Percentiles rank a stretch among this genome's conserved stretches.
Conservation (phyloP, 2,797 vertebrate genomes). For the Aulostomus chinensis region DNA sequence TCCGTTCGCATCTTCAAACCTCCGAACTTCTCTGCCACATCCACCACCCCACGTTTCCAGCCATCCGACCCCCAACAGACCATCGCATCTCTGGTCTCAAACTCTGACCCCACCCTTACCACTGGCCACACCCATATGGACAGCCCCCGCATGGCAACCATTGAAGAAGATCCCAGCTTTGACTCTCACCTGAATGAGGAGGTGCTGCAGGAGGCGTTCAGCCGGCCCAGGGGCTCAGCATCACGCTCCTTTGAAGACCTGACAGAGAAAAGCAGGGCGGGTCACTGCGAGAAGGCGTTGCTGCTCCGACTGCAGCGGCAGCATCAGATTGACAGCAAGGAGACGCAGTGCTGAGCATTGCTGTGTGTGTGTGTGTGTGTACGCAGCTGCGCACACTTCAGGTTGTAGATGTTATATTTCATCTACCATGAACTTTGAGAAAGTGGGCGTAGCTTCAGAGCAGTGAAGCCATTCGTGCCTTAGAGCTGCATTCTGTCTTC, state of each 20-base stretch:
- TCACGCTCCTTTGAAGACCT: constrained; percentile 92
- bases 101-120: neutral
- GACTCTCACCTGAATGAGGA: constrained; percentile 86
- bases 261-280: constrained; percentile 74
- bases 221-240: constrained; percentile 54
- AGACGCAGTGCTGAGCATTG: constrained; percentile 89
- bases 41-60: constrained; percentile 37
- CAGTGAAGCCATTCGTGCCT: no score
- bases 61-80: constrained; percentile 55
- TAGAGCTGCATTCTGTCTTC: no score
- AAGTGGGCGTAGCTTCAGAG: no score
- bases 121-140: constrained; percentile 66
- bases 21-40: constrained; percentile 12
- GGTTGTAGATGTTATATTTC: no score
- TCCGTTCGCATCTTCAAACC: constrained; percentile 91
- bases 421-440: no score
- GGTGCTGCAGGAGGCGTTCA: constrained; percentile 87
- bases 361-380: no score
- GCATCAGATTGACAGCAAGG: constrained; percentile 86
- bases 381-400: no score
- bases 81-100: constrained; percentile 53
- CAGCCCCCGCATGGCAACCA: constrained; percentile 89
- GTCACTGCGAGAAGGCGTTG: constrained; percentile 78
- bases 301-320: constrained; percentile 83
- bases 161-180: constrained; percentile 90